Evolutionary conservation across 2,113 vertebrate genomes (phyloP), one percentile per base, ranked within the genome.

Genomic region (Hemichromis elongatus): DNA sequence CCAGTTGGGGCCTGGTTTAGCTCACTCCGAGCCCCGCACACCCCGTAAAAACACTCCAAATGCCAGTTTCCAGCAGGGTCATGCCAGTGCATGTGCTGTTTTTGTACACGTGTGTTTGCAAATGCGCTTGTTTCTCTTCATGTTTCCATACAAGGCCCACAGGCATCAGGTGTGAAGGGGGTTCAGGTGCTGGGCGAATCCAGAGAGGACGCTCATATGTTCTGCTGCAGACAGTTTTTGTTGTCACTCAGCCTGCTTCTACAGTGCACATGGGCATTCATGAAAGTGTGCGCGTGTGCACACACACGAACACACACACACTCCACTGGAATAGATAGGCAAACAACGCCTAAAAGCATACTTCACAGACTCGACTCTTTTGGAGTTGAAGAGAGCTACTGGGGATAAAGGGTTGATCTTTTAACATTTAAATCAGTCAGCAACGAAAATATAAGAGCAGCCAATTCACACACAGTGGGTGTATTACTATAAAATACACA

Each of bases 131-230:
- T 45, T 77, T 75, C 42, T 19, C 42, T 75, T 82, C 33, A 8
- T 61, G 75, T 81, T 53, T 47, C 57, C 77, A 53, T 14, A 57
- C 83, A 50, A 80, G 53, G 80, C 85, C 85, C 50, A 11, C 82
- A 82, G 93, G 94, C 94, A 93, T 95, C 95, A 96, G 95, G 95
- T 96, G 95, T 92, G 91, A 87, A 10, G n/a, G 88, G 91, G 93
- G 92, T 83, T 95, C 96, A 96, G 94, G 95, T 96, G 95, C 81
- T 33, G 66, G 86, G 33, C 24, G 82, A 80, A 84, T 88, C 91
- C 87, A 21, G 87, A 50, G 87, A 86, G 94, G 87, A 78, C 90
- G 24, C 88, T 86, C 94, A 77, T 90, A 45, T 89, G 93, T 82
- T 91, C 84, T 4, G 75, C 77, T 87, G 81, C 90, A 89, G 86